Evolutionary conservation across 2,888 invertebrate species (phyloP).

Genomic region (Galeopsomyia nigrocyanea): DNA sequence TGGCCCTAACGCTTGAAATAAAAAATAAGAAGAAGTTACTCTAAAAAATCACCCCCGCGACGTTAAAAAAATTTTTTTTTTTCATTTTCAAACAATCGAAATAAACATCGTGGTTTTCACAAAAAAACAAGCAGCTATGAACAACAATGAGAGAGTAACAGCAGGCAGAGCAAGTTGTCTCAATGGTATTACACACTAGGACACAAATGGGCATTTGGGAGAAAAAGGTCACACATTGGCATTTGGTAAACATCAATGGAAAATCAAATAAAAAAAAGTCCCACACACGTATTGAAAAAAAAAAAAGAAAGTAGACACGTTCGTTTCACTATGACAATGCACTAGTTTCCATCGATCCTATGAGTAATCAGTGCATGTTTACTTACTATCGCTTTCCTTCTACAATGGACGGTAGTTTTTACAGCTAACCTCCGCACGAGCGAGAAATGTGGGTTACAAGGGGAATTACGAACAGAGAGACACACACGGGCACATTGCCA

Average conservation of each 20-base stretch:
- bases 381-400: constrained; percentile 26
- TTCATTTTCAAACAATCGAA: not conserved
- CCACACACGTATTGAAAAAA: constrained; percentile 20
- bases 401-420: constrained; percentile 31
- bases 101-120: constrained; percentile 32
- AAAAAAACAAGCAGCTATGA: constrained; percentile 55
- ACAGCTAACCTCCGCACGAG: not conserved
- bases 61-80: constrained; percentile 3
- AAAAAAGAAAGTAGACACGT: constrained; percentile 15
- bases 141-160: constrained; percentile 52
- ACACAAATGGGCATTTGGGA: constrained; percentile 8
- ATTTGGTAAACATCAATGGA: constrained; percentile 18
- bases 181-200: constrained; percentile 23
- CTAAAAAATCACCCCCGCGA: constrained; percentile 29
- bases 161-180: constrained; percentile 52
- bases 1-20: not conserved
- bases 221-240: constrained; percentile 31
- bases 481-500: constrained; percentile 59
- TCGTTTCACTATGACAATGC: constrained; percentile 30
- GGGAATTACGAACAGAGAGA: constrained; percentile 10
- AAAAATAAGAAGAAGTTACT: not conserved
- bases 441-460: constrained; percentile 2
- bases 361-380: constrained; percentile 20
- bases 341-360: constrained; percentile 29
- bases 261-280: constrained; percentile 19